Percentiles rank a stretch among this genome's conserved stretches.
These are phyloP conservation scores for Pipistrellus nathusii DNA, from an alignment of 2,797 vertebrate genomes.

Conservation along the genomic window DNA sequence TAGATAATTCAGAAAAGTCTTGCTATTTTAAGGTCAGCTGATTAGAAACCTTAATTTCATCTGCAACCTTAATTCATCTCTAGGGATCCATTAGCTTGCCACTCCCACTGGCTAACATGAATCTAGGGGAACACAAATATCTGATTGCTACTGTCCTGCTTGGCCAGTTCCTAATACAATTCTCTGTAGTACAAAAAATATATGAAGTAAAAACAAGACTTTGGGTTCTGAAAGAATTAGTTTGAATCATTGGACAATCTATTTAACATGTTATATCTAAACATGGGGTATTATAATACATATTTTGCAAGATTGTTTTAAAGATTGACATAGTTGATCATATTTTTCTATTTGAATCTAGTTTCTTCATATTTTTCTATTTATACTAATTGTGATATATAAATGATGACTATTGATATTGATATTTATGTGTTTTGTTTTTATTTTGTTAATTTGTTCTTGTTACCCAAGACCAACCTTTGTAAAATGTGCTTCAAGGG, in stretches of 20 bases:
- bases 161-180: neutral
- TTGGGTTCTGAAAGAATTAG: neutral
- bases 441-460: constrained; percentile 15
- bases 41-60: constrained; percentile 4
- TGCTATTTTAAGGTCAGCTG: neutral
- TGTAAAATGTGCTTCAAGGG: neutral
- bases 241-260: neutral
- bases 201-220: neutral
- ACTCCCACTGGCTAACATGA: neutral
- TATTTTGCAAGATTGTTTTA: neutral
- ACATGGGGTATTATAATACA: neutral
- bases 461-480: constrained; percentile 12
- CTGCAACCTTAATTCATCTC: neutral
- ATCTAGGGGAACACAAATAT: neutral
- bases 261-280: neutral
- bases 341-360: neutral
- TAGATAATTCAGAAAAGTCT: neutral
- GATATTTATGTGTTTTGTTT: neutral
- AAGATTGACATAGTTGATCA: constrained; percentile 25
- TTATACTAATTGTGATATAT: constrained; percentile 14
- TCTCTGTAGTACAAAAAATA: neutral
- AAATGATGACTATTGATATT: neutral
- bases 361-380: neutral
- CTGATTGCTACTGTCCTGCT: neutral
- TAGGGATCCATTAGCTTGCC: neutral